Percentiles rank a stretch among this genome's conserved stretches.
phyloP scores from a whole-genome alignment of 2,113 vertebrate species.

The Corydoras maculifer region DNA sequence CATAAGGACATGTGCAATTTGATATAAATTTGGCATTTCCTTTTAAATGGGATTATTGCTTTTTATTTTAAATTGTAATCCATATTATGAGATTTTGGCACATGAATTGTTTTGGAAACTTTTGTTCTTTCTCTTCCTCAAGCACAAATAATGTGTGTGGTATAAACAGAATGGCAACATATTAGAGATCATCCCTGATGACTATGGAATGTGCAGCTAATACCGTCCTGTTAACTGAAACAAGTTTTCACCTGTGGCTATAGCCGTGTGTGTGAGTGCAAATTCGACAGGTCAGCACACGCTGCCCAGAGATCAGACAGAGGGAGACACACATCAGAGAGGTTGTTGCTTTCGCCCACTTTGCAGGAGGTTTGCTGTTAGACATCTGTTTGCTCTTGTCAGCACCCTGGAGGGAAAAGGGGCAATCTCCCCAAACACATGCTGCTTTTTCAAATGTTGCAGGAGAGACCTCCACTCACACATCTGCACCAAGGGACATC shows the following conservation, averaged over 20 bases:
- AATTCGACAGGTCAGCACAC: conserved; percentile 56
- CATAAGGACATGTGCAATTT: too few relatives aligned
- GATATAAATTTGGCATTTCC: too few relatives aligned
- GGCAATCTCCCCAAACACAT: conserved; percentile 51
- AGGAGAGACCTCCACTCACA: conserved; percentile 54
- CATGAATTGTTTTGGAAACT: background rate
- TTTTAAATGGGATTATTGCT: too few relatives aligned
- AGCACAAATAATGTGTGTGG: background rate
- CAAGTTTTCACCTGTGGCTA: conserved; percentile 19
- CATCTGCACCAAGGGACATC: conserved; percentile 62
- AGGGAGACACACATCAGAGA: conserved; percentile 49
- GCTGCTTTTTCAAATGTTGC: conserved; percentile 62
- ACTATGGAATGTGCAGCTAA: conserved; percentile 7
- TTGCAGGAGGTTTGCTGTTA: conserved; percentile 61
- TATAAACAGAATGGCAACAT: background rate
- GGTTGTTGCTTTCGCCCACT: conserved; percentile 51
- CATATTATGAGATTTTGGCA: background rate
- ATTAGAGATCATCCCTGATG: conserved; percentile 5
- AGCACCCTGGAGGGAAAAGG: conserved; percentile 40
- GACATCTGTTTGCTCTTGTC: conserved; percentile 73
- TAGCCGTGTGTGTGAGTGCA: conserved; percentile 6
- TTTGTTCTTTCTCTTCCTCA: background rate
- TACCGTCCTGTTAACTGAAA: background rate
- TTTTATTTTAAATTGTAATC: background rate
- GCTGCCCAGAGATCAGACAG: conserved; percentile 54